phyloP scores from a whole-genome alignment of 2,797 vertebrate genomes.

The Pempheris klunzingeri region DNA sequence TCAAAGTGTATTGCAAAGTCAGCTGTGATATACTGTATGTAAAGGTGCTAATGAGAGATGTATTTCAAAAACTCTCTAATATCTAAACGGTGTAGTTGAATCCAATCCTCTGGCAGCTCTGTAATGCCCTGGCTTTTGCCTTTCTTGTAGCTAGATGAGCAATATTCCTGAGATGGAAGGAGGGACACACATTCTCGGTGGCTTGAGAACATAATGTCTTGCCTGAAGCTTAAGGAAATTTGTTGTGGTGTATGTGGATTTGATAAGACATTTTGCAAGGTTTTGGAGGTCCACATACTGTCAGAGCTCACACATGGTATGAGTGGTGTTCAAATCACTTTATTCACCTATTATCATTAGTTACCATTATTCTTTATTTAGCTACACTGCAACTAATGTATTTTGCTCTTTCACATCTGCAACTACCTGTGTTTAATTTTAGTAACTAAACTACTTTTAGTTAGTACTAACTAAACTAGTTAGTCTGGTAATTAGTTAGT shows the following conservation, averaged over 20 bases:
- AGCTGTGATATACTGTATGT: not conserved
- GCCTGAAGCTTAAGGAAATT: not conserved
- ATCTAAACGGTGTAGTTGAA: not conserved
- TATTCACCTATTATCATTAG: not conserved
- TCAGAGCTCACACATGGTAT: not conserved
- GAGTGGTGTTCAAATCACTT: not conserved
- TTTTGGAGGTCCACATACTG: not conserved
- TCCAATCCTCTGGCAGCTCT: not conserved
- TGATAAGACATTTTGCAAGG: not conserved
- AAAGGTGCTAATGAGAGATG: not conserved
- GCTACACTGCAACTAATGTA: not conserved
- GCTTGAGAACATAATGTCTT: not conserved
- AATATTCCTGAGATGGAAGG: not conserved
- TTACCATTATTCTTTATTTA: not conserved
- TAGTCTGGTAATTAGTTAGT: too few species aligned
- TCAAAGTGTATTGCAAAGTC: not conserved
- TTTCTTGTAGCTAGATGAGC: not conserved
- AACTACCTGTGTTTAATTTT: too few species aligned
- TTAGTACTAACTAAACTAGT: too few species aligned
- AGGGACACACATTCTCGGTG: not conserved
- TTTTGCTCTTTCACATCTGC: too few species aligned
- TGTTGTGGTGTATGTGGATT: not conserved
- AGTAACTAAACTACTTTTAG: too few species aligned
- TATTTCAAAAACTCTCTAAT: not conserved
- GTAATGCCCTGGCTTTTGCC: not conserved